phyloP scores from a whole-genome alignment of 2,888 invertebrate genomes.

The Seladonia tumulorum region DNA sequence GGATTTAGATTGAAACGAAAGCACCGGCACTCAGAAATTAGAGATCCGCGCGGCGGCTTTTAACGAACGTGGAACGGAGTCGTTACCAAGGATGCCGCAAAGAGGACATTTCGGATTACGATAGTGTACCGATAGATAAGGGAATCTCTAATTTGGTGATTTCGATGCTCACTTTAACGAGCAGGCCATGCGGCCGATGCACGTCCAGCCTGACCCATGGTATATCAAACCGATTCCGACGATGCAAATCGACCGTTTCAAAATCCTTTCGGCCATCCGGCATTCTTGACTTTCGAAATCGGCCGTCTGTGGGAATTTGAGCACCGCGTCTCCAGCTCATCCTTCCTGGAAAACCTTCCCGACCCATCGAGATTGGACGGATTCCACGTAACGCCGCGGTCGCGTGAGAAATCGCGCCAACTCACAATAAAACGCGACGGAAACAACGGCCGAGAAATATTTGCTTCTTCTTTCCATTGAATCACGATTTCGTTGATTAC shows the following conservation, averaged over 20 bases:
- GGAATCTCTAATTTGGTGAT: slow-evolving; percentile 52
- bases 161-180: slow-evolving; percentile 55
- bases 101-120: slow-evolving; percentile 1
- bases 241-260: background rate
- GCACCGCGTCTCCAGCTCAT: background rate
- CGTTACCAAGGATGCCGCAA: slow-evolving; percentile 16
- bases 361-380: background rate
- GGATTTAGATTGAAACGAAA: slow-evolving; percentile 16
- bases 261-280: background rate
- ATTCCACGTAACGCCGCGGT: background rate
- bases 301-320: background rate
- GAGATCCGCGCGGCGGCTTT: slow-evolving; percentile 20
- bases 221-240: background rate
- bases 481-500: background rate
- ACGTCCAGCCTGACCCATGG: background rate
- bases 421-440: background rate
- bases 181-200: slow-evolving; percentile 33
- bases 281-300: slow-evolving; percentile 23
- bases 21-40: slow-evolving; percentile 7
- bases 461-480: background rate
- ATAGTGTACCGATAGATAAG: slow-evolving; percentile 28
- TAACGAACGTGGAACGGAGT: background rate
- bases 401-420: background rate
- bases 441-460: background rate
- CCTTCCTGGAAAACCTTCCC: background rate